Evolutionary conservation across 2,797 vertebrate species (phyloP).

Genomic region (Loriculus beryllinus): DNA sequence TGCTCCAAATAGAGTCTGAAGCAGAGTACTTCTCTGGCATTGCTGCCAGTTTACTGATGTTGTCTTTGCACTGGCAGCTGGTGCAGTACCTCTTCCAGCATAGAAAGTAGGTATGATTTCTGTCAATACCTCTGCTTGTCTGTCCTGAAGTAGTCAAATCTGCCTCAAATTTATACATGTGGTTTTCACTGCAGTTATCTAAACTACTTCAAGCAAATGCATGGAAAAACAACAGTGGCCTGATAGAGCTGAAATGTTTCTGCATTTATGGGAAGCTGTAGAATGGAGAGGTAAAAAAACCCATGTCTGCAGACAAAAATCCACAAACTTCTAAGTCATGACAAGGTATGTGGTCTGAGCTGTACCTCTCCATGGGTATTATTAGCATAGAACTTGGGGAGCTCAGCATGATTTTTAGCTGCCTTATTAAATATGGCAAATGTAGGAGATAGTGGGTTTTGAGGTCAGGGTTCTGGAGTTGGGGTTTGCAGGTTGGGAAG

Average conservation of each 20-base stretch:
- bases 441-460: not conserved
- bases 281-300: not conserved
- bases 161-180: not conserved
- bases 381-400: not conserved
- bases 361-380: not conserved
- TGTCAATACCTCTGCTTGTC: not conserved
- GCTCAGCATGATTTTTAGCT: not conserved
- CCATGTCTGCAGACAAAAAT: not conserved
- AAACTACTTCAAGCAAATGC: not conserved
- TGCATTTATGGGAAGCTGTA: not conserved
- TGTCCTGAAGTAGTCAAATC: not conserved
- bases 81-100: not conserved
- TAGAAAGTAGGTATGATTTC: not conserved
- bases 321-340: not conserved
- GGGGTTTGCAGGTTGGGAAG: not conserved
- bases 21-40: not conserved
- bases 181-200: not conserved
- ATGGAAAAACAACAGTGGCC: not conserved
- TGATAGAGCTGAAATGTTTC: not conserved
- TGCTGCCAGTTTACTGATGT: fast-evolving
- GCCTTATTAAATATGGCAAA: not conserved
- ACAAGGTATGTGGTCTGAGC: not conserved
- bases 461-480: not conserved
- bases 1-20: not conserved
- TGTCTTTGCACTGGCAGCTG: not conserved